Evolutionary conservation across 2,797 vertebrate genomes (phyloP).

Genomic region (Salarias fasciatus): DNA sequence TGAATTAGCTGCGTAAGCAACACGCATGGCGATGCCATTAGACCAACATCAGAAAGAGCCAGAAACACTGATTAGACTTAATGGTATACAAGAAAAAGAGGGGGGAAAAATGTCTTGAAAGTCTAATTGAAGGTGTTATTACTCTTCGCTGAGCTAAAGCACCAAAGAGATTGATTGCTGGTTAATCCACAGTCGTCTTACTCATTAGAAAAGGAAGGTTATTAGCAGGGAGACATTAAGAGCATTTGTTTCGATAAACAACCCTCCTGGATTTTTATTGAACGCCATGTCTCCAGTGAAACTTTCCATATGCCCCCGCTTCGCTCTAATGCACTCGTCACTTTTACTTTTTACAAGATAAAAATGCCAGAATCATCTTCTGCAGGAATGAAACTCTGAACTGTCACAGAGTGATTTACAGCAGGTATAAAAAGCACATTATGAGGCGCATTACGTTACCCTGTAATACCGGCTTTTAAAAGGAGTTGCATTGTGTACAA

Average conservation of each 20-base stretch:
- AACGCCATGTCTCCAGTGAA: constrained; percentile 69
- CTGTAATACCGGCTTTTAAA: constrained; percentile 62
- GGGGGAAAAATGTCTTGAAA: constrained; percentile 26
- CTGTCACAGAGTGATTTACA: constrained; percentile 55
- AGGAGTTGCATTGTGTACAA: constrained; percentile 64
- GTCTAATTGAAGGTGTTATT: constrained; percentile 71
- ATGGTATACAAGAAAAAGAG: constrained; percentile 41
- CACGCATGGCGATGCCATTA: constrained; percentile 25
- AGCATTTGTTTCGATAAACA: constrained; percentile 76
- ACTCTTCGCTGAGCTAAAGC: constrained; percentile 61
- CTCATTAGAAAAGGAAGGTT: constrained; percentile 69
- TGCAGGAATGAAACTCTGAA: constrained; percentile 25
- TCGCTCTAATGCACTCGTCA: constrained; percentile 62
- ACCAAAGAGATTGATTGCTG: constrained; percentile 70
- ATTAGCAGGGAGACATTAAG: constrained; percentile 60
- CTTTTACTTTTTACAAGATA: constrained; percentile 39
- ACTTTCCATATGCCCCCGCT: constrained; percentile 42
- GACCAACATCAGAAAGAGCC: constrained; percentile 52
- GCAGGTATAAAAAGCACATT: constrained; percentile 69
- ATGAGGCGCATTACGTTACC: constrained; percentile 63
- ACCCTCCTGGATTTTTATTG: constrained; percentile 59
- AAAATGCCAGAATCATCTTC: constrained; percentile 36
- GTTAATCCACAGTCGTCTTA: constrained; percentile 65
- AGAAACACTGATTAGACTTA: constrained; percentile 56
- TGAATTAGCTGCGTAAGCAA: constrained; percentile 39